Conservation (phyloP, 1,140 invertebrate species). For the Hyles euphorbiae region DNA sequence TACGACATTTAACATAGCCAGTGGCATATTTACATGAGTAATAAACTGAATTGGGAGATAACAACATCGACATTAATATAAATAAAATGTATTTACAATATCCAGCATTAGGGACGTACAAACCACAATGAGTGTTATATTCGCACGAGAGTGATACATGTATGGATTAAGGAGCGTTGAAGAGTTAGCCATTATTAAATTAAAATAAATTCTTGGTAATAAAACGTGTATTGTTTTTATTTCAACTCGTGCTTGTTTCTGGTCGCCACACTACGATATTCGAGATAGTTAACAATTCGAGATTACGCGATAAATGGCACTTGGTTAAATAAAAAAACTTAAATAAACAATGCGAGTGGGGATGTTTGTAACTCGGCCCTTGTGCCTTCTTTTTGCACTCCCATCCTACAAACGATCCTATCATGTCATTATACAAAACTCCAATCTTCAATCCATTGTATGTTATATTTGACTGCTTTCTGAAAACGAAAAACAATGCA, state of each 20-base stretch:
- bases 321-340: conserved; percentile 4
- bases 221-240: conserved; percentile 30
- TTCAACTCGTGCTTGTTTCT: conserved; percentile 23
- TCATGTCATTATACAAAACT: background rate
- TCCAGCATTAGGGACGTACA: conserved; percentile 23
- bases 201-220: conserved; percentile 54
- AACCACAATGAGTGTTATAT: conserved; percentile 22
- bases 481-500: conserved; percentile 29
- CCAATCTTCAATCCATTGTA: conserved; percentile 1
- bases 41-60: too few relatives aligned
- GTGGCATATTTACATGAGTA: too few relatives aligned
- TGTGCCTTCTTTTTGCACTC: too few relatives aligned
- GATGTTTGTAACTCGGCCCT: too few relatives aligned
- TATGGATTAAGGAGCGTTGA: conserved; percentile 36
- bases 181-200: conserved; percentile 41
- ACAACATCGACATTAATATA: too few relatives aligned
- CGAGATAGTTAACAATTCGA: conserved; percentile 24
- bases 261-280: conserved; percentile 4
- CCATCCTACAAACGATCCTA: too few relatives aligned
- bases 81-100: conserved; percentile 2
- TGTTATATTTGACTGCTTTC: conserved; percentile 59
- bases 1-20: too few relatives aligned
- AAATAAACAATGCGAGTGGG: too few relatives aligned
- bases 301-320: conserved; percentile 20
- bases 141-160: conserved; percentile 29